These are phyloP conservation scores for Heteromyza rotundicornis DNA, from an alignment of 2,888 invertebrate species.

Conservation along the genomic window DNA sequence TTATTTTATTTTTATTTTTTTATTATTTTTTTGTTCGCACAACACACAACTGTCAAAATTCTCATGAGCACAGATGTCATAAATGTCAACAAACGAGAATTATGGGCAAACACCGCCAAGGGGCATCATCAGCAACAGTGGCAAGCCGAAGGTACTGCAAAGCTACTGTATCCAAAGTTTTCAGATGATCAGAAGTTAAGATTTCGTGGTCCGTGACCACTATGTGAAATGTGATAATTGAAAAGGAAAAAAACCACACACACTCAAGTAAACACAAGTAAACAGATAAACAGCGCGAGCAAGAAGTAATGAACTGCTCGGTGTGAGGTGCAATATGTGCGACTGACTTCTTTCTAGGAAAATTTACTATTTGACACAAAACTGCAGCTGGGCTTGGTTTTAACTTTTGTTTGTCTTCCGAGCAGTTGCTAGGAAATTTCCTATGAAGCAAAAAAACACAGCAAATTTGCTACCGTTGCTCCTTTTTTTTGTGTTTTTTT, in stretches of 20 bases:
- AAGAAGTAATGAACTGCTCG: slow-evolving; percentile 24
- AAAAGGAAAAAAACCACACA: slow-evolving; percentile 21
- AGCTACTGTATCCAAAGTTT: background rate
- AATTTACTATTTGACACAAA: slow-evolving; percentile 36
- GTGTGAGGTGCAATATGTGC: background rate
- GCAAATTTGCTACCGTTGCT: slow-evolving; percentile 44
- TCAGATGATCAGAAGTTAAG: slow-evolving; percentile 33
- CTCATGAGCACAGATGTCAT: slow-evolving; percentile 50
- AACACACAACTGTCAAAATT: slow-evolving; percentile 37
- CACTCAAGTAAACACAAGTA: too few species aligned
- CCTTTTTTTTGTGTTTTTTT: too few species aligned
- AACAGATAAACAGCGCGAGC: background rate
- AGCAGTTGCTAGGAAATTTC: slow-evolving; percentile 19
- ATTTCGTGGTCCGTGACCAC: slow-evolving; percentile 58
- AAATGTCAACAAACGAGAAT: slow-evolving; percentile 55
- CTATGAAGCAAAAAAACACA: background rate
- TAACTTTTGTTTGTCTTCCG: background rate
- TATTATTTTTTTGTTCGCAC: slow-evolving; percentile 38
- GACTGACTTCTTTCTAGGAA: slow-evolving; percentile 24
- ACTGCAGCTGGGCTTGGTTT: slow-evolving; percentile 46
- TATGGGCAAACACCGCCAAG: slow-evolving; percentile 21
- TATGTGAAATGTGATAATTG: slow-evolving; percentile 56
- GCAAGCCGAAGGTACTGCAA: background rate
- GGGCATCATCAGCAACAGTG: background rate
- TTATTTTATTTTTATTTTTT: slow-evolving; percentile 34